Evolutionary conservation across 2,888 invertebrate genomes (phyloP), one percentile per base, ranked within the genome.

Genomic region (Litoditis marina): DNA sequence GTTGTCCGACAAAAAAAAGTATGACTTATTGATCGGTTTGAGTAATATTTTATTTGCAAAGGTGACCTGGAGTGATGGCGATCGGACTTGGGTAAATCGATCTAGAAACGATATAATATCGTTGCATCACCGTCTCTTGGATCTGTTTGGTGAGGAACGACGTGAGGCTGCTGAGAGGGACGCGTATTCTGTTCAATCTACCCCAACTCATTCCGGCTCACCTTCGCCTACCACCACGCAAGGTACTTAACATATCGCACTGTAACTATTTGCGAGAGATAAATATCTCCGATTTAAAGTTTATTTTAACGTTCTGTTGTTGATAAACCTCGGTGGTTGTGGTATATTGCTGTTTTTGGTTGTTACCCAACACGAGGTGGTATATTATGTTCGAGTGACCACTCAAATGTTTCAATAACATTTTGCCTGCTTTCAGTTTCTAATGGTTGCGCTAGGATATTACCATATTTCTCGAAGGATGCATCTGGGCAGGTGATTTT

Each of bases 51-150:
- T n/a, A n/a, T n/a, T n/a, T n/a, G n/a, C n/a, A n/a, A n/a, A 70
- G 73, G 61, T 73, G 34, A 56, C 60, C 13, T 73, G 73, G 73
- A 68, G 61, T 36, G 73, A 73, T 47, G 68, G 69, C 1, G 69
- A 67, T 39, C 47, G 58, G 0, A 66, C 73, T 1, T 73, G 58
- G 42, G 63, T 62, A 1, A 47, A 47, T 39, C 44, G 68, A 19
- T 51, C 67, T 11, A 49, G 65, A 1, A 53, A 69, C 3, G 64
- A 73, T 22, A 57, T 73, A 11, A 46, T 50, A 42, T 42, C 50
- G 1, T 49, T 73, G 4, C 73, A 73, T 49, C 66, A 65, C 47
- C 59, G 65, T 2, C 63, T 73, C 0, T 60, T 73, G 27, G 70
- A 73, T 39, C 51, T 58, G 25, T 73, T 73, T 51, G 73, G 73